Conservation (phyloP, 2,797 vertebrate species). For the Propithecus deckenii region DNA sequence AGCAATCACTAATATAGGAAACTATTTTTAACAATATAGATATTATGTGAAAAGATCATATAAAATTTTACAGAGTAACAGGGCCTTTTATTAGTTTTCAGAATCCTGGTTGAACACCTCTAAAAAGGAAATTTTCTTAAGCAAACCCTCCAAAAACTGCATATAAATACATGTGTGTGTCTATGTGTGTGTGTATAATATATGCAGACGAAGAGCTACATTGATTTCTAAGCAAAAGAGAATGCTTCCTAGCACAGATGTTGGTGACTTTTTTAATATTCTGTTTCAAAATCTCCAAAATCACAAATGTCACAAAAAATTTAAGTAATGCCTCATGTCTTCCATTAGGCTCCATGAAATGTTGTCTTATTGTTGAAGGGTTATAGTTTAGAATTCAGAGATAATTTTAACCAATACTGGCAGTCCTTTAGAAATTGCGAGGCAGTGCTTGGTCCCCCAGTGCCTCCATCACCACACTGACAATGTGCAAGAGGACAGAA, state of each 20-base stretch:
- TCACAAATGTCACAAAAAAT: neutral
- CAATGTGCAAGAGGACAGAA: neutral
- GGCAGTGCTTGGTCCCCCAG: neutral
- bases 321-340: neutral
- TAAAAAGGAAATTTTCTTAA: neutral
- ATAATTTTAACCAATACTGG: neutral
- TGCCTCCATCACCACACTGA: neutral
- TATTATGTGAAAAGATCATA: neutral
- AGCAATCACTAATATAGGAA: neutral
- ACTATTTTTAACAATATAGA: neutral
- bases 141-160: neutral
- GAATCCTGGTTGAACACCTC: neutral
- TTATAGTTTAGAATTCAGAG: neutral
- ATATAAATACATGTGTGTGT: neutral
- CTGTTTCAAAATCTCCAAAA: constrained; percentile 21
- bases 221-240: constrained; percentile 7
- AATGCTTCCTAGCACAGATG: neutral
- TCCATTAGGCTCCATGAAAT: neutral
- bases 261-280: neutral
- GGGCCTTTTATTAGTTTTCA: neutral
- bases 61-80: neutral
- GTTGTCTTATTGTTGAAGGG: neutral
- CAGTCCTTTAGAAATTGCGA: neutral
- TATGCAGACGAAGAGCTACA: neutral
- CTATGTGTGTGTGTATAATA: neutral